A percentile compares a stretch with the other conserved stretches of the same genome.
Evolutionary conservation across 2,113 vertebrate genomes (phyloP).

Genomic region (Brachypteracias leptosomus): DNA sequence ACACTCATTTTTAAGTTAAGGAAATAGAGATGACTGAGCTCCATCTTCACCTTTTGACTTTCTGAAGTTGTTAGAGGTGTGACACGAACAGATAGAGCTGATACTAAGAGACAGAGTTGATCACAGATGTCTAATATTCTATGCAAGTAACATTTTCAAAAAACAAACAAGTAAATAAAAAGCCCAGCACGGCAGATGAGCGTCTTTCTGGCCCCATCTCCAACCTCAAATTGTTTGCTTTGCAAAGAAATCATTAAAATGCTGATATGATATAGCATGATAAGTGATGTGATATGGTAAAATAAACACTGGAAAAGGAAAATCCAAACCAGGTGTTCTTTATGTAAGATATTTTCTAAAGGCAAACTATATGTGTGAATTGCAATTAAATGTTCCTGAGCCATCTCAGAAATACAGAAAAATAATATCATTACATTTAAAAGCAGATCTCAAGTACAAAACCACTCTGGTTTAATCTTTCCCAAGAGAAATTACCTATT

Average conservation of each 20-base stretch:
- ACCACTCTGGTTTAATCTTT: not conserved
- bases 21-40: not conserved
- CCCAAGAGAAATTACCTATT: not conserved
- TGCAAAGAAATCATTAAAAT: not conserved
- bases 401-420: not conserved
- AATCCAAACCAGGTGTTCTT: accelerated
- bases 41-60: not conserved
- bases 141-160: not conserved
- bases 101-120: not conserved
- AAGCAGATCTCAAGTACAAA: not conserved
- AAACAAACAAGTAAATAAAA: not conserved
- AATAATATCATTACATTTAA: not conserved
- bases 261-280: accelerated
- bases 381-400: not conserved
- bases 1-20: not conserved
- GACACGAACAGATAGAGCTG: not conserved
- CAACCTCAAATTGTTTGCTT: not conserved
- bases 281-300: not conserved
- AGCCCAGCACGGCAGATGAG: not conserved
- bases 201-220: not conserved
- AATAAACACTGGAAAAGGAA: not conserved
- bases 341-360: not conserved
- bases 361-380: not conserved
- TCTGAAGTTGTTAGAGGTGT: not conserved
- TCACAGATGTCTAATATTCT: not conserved